Evolutionary conservation across 92 coral and sea anemone genomes (phyloP).

Genomic region (Chrysogorgia sp.): DNA sequence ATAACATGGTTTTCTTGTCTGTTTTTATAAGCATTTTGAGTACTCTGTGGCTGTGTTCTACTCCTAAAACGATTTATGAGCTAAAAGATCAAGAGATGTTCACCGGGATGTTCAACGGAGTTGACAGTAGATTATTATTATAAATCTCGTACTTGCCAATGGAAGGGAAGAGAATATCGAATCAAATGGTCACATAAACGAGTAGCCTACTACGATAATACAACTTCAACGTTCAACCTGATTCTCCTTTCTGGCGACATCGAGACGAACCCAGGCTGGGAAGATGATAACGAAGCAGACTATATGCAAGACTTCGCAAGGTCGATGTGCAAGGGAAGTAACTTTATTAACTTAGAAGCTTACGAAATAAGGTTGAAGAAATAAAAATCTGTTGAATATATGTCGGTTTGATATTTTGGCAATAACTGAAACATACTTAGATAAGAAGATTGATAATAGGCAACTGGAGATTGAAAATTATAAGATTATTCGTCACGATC

Average conservation of each 20-base stretch:
- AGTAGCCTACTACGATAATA: no score
- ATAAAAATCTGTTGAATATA: slow-evolving; percentile 11
- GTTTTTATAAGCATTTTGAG: no score
- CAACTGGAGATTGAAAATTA: slow-evolving; percentile 49
- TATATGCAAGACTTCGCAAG: background rate
- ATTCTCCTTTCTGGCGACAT: slow-evolving; percentile 13
- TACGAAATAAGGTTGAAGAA: slow-evolving; percentile 47
- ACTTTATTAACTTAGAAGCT: slow-evolving; percentile 6
- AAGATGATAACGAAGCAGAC: background rate
- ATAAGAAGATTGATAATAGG: slow-evolving; percentile 28
- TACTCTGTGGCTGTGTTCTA: no score
- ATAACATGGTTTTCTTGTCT: no score
- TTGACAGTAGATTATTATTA: no score
- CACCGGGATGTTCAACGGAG: no score
- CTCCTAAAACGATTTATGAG: no score
- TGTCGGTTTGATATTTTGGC: slow-evolving; percentile 47
- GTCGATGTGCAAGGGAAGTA: background rate
- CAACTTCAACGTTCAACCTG: no score
- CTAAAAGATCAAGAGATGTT: no score
- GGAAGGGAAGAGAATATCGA: no score
- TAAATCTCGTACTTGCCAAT: no score
- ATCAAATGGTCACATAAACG: no score
- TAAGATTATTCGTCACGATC: slow-evolving; percentile 35
- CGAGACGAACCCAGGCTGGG: slow-evolving; percentile 15
- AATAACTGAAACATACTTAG: slow-evolving; percentile 39